Base-by-base conservation (phyloP, 2,797 vertebrate genomes). In the Hybognathus amarus region DNA sequence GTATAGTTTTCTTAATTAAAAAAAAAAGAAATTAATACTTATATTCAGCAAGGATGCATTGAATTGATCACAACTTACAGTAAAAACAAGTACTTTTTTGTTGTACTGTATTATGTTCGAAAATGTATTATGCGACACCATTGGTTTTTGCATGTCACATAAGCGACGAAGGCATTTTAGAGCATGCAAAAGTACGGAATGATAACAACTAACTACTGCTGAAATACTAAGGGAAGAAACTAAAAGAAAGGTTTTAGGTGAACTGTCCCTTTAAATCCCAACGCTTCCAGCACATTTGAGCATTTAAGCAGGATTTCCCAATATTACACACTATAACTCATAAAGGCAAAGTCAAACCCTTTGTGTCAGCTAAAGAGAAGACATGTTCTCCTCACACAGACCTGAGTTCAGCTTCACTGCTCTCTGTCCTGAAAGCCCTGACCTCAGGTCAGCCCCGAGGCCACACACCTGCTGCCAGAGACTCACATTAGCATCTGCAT, bases 401-500 rank as follows among this genome's bases (percentile, higher is more conserved):
- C 50, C 64, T 5, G 66, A 68, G 78, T 22, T 63, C 66, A 20
- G 36, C 15, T n/a, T 40, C 52, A 24, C 24, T 6, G 3, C 30
- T 70, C 36, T 66, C 45, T 17, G 54, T 70, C 36, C 64, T 70
- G 66, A 80, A 59, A 80, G 79, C 68, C 54, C 68, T 63, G 79
- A 81, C 17, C 79, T 63, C 68, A 47, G 40, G 68, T 18, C 79
- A 15, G 68, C 68, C 66, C 50, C 3, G 54, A 80, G 54, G 52
- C 24, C 45, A 59, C 36, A 42, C 22, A 47, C 45, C 45, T 47
- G 84, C 56, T 59, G 78, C 59, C 74, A 66, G 83, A 84, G 47
- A 76, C 56, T 10, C 69, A 80, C 22, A 82, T 85, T 79, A 86
- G 75, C 50, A 74, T 87, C 75, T 75, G 77, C 79, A 85, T 83